Evolutionary conservation across 2,888 invertebrate genomes (phyloP).

Genomic region (Allolobophora icterica): DNA sequence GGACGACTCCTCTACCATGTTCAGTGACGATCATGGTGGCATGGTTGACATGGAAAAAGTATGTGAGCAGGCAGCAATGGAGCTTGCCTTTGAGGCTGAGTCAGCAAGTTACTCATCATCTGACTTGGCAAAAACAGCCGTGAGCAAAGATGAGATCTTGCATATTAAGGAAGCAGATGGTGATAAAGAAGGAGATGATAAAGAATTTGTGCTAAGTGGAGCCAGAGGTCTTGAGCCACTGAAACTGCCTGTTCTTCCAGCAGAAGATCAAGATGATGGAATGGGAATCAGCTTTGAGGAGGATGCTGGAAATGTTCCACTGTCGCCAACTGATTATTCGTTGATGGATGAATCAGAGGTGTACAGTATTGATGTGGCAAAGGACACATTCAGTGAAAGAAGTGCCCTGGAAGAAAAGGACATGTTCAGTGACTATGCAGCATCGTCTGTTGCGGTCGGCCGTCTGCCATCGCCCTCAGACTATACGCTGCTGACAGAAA

Average conservation of each 20-base stretch:
- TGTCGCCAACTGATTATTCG: slow-evolving; percentile 59
- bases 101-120: background rate
- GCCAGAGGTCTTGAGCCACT: background rate
- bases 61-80: slow-evolving; percentile 5
- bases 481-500: slow-evolving; percentile 55
- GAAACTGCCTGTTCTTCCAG: background rate
- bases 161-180: background rate
- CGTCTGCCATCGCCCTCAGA: slow-evolving; percentile 62
- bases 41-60: slow-evolving; percentile 9
- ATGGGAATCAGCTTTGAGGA: slow-evolving; percentile 27
- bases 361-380: background rate
- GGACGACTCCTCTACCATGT: background rate
- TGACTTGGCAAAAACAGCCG: background rate
- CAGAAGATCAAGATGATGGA: slow-evolving; percentile 18
- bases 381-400: background rate
- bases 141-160: background rate
- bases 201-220: background rate
- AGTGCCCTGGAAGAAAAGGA: background rate
- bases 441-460: slow-evolving; percentile 49
- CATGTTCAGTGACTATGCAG: background rate
- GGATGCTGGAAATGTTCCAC: slow-evolving; percentile 45
- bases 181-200: background rate
- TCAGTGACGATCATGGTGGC: background rate
- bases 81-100: background rate
- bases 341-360: slow-evolving; percentile 41